A percentile compares a stretch with the other conserved stretches of the same genome.
These are phyloP conservation scores for Serrognathus titanus DNA, from an alignment of 2,888 invertebrate genomes.

Conservation along the genomic window DNA sequence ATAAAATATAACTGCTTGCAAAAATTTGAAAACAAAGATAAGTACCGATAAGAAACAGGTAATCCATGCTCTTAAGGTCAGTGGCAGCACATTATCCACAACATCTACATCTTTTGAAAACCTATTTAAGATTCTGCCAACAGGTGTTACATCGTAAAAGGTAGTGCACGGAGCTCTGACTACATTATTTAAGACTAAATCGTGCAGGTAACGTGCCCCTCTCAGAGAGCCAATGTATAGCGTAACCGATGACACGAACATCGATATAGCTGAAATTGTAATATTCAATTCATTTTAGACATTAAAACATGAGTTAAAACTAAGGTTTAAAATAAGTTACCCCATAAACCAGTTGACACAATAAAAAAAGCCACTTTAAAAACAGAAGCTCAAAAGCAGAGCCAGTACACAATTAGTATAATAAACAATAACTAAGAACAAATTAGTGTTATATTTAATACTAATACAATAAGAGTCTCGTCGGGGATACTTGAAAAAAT, in stretches of 20 bases:
- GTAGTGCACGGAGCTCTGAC: slow-evolving; percentile 65
- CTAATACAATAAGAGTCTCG: too few relatives aligned
- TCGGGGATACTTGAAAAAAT: too few relatives aligned
- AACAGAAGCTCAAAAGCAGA: too few relatives aligned
- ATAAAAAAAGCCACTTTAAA: too few relatives aligned
- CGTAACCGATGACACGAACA: slow-evolving; percentile 64
- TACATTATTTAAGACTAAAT: slow-evolving; percentile 60
- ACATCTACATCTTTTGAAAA: slow-evolving; percentile 73
- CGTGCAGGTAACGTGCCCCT: slow-evolving; percentile 62
- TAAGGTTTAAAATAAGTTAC: too few relatives aligned
- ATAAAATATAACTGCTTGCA: slow-evolving; percentile 28
- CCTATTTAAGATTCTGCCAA: slow-evolving; percentile 75
- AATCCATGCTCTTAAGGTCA: slow-evolving; percentile 69
- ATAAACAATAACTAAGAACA: too few relatives aligned
- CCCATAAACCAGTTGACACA: too few relatives aligned
- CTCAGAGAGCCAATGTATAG: slow-evolving; percentile 65
- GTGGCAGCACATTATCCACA: slow-evolving; percentile 68
- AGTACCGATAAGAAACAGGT: slow-evolving; percentile 61
- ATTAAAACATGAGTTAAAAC: too few relatives aligned
- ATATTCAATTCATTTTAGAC: slow-evolving; percentile 4
- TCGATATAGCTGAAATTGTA: slow-evolving; percentile 58
- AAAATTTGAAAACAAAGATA: slow-evolving; percentile 4
- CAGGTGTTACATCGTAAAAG: slow-evolving; percentile 79
- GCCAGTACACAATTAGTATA: too few relatives aligned
- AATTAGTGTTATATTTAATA: too few relatives aligned